Percentiles rank a stretch among this genome's conserved stretches.
phyloP scores from a whole-genome alignment of 2,888 invertebrate genomes.

The Rhabditoides inermis region DNA sequence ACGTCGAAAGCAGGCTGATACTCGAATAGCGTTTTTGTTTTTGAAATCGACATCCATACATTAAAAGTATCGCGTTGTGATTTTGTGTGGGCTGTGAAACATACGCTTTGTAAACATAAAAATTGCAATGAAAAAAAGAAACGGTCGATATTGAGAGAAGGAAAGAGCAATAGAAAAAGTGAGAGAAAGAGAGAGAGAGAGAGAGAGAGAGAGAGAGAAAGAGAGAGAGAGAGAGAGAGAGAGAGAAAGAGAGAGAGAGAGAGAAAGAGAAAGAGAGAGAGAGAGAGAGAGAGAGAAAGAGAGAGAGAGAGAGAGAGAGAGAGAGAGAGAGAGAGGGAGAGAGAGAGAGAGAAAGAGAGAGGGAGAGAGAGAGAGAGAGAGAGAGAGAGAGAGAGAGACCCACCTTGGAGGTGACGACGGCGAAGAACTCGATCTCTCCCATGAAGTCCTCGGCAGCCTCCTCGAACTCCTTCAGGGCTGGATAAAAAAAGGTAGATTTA shows the following conservation, averaged over 20 bases:
- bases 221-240: not conserved
- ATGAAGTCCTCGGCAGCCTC: conserved; percentile 53
- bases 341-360: not conserved
- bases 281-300: not conserved
- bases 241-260: not conserved
- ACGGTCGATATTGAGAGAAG: not conserved
- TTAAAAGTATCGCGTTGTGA: too few relatives aligned
- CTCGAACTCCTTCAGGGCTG: conserved; percentile 51
- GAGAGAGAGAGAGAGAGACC: not conserved
- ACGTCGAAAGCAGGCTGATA: not conserved
- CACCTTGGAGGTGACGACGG: conserved; percentile 50
- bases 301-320: not conserved
- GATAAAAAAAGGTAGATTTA: conserved; percentile 9
- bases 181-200: not conserved
- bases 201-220: not conserved
- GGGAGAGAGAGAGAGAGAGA: not conserved
- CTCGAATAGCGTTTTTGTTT: not conserved
- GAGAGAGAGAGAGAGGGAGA: not conserved
- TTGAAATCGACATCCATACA: too few relatives aligned
- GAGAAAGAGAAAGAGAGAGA: not conserved
- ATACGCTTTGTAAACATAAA: not conserved
- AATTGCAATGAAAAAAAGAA: not conserved
- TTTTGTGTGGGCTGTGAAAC: too few relatives aligned
- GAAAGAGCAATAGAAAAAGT: not conserved
- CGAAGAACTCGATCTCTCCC: conserved; percentile 53